Evolutionary conservation across 2,797 vertebrate genomes (phyloP).

Genomic region (Microctenopoma stevenorrisi): DNA sequence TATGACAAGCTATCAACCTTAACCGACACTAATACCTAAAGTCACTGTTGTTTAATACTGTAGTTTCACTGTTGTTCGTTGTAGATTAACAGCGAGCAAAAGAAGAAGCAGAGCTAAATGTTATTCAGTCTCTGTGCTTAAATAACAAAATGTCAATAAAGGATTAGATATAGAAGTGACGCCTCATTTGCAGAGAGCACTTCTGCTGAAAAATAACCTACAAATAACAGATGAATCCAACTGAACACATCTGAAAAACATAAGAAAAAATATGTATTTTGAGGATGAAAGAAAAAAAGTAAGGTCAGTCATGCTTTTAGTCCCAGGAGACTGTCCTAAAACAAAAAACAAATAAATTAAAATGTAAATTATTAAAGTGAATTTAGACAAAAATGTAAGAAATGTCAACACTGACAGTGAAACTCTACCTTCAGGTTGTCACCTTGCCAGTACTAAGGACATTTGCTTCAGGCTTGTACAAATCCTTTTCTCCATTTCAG

Average conservation of each 20-base stretch:
- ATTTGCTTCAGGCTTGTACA: background rate
- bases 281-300: background rate
- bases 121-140: too few relatives aligned
- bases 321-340: conserved; percentile 1
- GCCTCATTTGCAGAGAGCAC: background rate
- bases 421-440: background rate
- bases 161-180: background rate
- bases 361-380: fast-evolving
- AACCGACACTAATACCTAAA: background rate
- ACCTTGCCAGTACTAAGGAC: background rate
- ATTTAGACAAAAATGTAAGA: background rate
- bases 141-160: background rate
- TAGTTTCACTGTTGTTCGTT: conserved; percentile 4
- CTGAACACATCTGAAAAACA: background rate
- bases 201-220: conserved; percentile 1
- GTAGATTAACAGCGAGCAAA: background rate
- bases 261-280: background rate
- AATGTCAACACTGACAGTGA: background rate
- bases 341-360: too few relatives aligned
- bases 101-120: background rate
- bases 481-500: background rate
- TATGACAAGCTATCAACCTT: background rate
- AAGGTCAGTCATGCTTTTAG: background rate
- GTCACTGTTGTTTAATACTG: background rate
- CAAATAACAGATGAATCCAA: background rate